These are phyloP conservation scores for Ormyrus labotus DNA, from an alignment of 2,888 invertebrate genomes.

Conservation along the genomic window DNA sequence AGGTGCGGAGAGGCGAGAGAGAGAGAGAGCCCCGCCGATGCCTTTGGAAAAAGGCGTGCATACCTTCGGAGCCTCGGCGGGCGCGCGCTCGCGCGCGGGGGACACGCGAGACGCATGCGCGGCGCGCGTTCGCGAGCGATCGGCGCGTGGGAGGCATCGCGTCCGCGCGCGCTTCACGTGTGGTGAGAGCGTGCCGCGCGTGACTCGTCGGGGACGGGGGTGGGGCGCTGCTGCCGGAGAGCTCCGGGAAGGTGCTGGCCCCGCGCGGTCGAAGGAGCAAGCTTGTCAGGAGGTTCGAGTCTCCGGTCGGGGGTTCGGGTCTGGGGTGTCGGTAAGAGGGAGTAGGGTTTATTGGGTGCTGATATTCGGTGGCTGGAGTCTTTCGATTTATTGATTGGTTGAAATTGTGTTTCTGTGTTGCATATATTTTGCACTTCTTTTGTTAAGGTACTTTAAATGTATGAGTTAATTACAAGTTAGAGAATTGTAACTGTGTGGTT, in stretches of 20 bases:
- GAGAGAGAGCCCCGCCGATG: neutral
- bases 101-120: conserved; percentile 57
- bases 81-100: conserved; percentile 7
- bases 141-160: conserved; percentile 71
- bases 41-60: conserved; percentile 39
- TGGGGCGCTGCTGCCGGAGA: neutral
- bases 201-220: conserved; percentile 61
- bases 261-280: neutral
- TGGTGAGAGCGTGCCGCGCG: conserved; percentile 70
- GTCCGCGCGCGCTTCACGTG: conserved; percentile 70
- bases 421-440: no score
- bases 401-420: no score
- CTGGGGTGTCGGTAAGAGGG: neutral
- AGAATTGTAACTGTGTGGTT: no score
- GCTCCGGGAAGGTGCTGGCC: conserved; percentile 51
- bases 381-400: no score
- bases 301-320: conserved; percentile 15
- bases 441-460: no score
- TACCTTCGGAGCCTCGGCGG: conserved; percentile 40
- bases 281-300: conserved; percentile 1
- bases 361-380: no score
- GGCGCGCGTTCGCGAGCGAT: conserved; percentile 60
- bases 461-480: no score
- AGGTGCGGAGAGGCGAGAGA: conserved; percentile 12
- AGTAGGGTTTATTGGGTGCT: no score